Percentiles rank a stretch among this genome's conserved stretches.
phyloP scores from a whole-genome alignment of 2,888 invertebrate species.

The Autographa gamma region DNA sequence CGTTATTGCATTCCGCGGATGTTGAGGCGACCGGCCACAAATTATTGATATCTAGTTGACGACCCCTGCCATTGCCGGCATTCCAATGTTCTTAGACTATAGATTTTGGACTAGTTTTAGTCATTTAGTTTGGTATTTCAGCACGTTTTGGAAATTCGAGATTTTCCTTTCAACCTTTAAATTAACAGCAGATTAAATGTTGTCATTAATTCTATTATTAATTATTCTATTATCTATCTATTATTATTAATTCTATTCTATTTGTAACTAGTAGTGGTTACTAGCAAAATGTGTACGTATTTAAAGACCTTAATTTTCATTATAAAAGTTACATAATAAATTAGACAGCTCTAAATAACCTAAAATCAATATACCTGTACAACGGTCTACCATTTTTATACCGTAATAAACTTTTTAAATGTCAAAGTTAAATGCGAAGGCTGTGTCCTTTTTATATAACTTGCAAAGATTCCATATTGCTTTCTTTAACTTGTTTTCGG shows the following conservation, averaged over 20 bases:
- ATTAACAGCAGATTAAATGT: too few relatives aligned
- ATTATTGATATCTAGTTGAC: slow-evolving; percentile 54
- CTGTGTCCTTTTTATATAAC: not conserved
- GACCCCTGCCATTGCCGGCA: slow-evolving; percentile 38
- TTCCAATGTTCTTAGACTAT: slow-evolving; percentile 39
- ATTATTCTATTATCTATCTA: too few relatives aligned
- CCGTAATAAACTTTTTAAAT: not conserved
- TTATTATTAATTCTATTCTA: too few relatives aligned
- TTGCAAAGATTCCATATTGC: not conserved
- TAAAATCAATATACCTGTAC: too few relatives aligned
- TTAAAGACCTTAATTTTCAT: too few relatives aligned
- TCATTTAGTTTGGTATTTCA: not conserved
- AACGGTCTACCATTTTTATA: too few relatives aligned
- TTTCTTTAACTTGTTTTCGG: slow-evolving; percentile 1
- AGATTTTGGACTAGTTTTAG: not conserved
- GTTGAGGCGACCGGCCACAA: slow-evolving; percentile 41
- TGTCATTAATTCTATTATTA: too few relatives aligned
- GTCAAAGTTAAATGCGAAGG: not conserved
- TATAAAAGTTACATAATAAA: too few relatives aligned
- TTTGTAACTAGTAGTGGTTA: too few relatives aligned
- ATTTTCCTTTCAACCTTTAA: too few relatives aligned
- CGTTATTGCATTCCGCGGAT: slow-evolving; percentile 54
- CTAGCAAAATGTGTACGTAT: too few relatives aligned
- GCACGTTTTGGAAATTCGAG: not conserved
- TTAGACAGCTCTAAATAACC: too few relatives aligned